Percentiles rank a stretch among this genome's conserved stretches.
Conservation (phyloP, 1,140 invertebrate species). For the Ylistrum balloti region DNA sequence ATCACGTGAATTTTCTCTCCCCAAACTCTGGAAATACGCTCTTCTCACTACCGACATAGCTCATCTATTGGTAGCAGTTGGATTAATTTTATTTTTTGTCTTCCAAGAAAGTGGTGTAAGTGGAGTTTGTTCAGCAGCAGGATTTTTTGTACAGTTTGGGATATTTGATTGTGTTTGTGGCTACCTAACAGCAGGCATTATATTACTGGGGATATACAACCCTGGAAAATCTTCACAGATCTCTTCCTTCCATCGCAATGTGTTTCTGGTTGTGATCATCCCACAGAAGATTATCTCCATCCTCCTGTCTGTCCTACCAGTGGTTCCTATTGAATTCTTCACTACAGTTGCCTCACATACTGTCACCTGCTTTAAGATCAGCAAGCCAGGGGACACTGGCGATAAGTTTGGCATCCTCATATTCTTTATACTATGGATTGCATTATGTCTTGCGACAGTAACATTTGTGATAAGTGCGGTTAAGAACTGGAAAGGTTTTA, state of each 20-base stretch:
- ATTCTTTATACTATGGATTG: slow-evolving; percentile 67
- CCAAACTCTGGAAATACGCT: slow-evolving; percentile 68
- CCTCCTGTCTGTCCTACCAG: slow-evolving; percentile 60
- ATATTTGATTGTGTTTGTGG: slow-evolving; percentile 61
- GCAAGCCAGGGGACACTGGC: slow-evolving; percentile 63
- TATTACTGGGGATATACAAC: slow-evolving; percentile 60
- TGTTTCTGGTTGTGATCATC: slow-evolving; percentile 66
- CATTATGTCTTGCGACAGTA: slow-evolving; percentile 55
- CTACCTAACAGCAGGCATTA: slow-evolving; percentile 55
- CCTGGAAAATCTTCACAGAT: slow-evolving; percentile 61
- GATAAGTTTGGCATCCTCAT: slow-evolving; percentile 66
- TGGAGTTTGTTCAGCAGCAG: slow-evolving; percentile 57
- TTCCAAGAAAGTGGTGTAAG: slow-evolving; percentile 55
- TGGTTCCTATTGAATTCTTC: slow-evolving; percentile 62
- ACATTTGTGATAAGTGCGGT: slow-evolving; percentile 64
- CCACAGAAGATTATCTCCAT: slow-evolving; percentile 69
- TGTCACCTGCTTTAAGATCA: slow-evolving; percentile 68
- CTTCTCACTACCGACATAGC: slow-evolving; percentile 63
- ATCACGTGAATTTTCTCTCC: slow-evolving; percentile 63
- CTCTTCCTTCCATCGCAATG: slow-evolving; percentile 61
- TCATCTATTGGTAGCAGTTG: slow-evolving; percentile 63
- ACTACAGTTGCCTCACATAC: slow-evolving; percentile 39
- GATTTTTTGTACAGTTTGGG: slow-evolving; percentile 69
- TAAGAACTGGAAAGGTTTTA: slow-evolving; percentile 67
- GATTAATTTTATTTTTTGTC: slow-evolving; percentile 62